Conservation (phyloP, 2,797 vertebrate genomes). For the Rhynchotus rufescens region DNA sequence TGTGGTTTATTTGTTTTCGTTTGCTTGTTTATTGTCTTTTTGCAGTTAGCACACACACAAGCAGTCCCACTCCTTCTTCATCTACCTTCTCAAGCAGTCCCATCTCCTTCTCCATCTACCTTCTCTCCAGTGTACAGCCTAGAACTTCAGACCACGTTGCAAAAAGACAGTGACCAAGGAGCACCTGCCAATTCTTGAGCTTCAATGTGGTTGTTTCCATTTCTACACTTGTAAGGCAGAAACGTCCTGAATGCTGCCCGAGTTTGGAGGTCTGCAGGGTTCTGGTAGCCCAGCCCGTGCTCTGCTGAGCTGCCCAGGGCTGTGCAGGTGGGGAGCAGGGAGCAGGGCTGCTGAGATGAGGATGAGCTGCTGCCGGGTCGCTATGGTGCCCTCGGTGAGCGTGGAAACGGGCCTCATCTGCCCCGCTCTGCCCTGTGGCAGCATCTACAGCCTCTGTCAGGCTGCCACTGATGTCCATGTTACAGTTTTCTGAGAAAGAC, state of each 20-base stretch:
- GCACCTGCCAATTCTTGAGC: not conserved
- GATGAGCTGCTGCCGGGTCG: not conserved
- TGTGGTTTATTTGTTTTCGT: too few species aligned
- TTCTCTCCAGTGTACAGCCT: not conserved
- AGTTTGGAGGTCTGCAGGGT: not conserved
- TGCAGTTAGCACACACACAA: fast-evolving
- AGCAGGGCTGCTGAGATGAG: not conserved
- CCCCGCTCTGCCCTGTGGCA: fast-evolving
- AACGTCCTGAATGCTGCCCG: not conserved
- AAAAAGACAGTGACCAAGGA: not conserved
- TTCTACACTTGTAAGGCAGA: not conserved
- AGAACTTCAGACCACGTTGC: not conserved
- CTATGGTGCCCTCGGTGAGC: fast-evolving
- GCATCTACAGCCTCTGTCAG: not conserved
- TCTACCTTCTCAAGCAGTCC: not conserved
- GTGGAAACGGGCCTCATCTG: too few species aligned
- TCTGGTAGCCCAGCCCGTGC: not conserved
- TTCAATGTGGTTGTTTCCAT: not conserved
- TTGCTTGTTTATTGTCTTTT: not conserved
- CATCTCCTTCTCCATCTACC: not conserved
- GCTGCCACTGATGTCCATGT: not conserved
- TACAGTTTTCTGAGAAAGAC: not conserved
- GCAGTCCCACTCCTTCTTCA: not conserved
- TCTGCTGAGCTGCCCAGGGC: not conserved
- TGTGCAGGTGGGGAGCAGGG: fast-evolving